Evolutionary conservation across 2,113 vertebrate species (phyloP).

Genomic region (Panurus biarmicus): DNA sequence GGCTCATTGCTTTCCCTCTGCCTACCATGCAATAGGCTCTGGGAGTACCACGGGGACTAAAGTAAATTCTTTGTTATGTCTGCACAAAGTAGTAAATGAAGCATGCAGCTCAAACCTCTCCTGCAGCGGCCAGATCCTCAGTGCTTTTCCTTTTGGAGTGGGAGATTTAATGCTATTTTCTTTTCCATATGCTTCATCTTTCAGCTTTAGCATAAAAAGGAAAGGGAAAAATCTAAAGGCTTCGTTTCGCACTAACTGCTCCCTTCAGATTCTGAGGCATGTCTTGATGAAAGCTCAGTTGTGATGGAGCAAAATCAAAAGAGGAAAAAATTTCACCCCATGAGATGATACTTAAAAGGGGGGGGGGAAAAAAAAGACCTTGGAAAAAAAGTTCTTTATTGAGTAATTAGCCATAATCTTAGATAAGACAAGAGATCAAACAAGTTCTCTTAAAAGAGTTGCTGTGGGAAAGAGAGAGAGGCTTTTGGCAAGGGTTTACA

Average conservation of each 20-base stretch:
- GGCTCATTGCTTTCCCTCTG: background rate
- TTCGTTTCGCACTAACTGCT: background rate
- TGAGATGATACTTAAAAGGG: background rate
- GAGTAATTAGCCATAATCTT: constrained; percentile 63
- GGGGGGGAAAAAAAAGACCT: background rate
- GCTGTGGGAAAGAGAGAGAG: background rate
- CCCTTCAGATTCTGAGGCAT: background rate
- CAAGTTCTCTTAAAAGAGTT: constrained; percentile 23
- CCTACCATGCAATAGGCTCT: background rate
- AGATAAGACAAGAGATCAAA: constrained; percentile 60
- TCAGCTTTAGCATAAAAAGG: background rate
- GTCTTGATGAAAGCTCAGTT: constrained; percentile 10
- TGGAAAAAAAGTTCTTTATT: background rate
- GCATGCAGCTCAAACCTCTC: background rate
- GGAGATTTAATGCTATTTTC: constrained; percentile 19
- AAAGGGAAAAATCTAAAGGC: background rate
- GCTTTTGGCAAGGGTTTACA: background rate
- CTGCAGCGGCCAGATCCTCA: background rate
- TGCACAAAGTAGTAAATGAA: constrained; percentile 59
- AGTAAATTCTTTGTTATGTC: constrained; percentile 36
- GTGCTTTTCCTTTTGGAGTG: background rate
- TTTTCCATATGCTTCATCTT: background rate
- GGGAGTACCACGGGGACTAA: background rate
- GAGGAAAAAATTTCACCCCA: background rate
- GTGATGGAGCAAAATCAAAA: constrained; percentile 25